Base-by-base conservation (phyloP, 2,888 invertebrate species). In the Biston stratarius region DNA sequence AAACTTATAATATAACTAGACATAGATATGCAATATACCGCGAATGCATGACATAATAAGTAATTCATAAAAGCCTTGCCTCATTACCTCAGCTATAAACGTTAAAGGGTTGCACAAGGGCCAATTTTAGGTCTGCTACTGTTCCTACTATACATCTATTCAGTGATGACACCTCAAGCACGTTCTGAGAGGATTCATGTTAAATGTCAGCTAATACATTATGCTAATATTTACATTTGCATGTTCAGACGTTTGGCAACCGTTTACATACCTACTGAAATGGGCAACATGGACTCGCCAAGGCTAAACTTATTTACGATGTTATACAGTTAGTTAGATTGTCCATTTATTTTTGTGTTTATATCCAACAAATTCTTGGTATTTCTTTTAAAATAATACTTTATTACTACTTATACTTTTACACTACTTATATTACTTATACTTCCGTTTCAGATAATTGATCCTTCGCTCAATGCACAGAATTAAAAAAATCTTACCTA, bases 151-250 rank as follows among this genome's bases (percentile, higher is more conserved):
- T 52, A 59, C 52, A 38, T n/a, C 15, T 57, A 57, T 60, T 60
- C 52, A 36, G 40, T 57, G 34, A 63, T 57, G 58, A 51, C 52
- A 64, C 38, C 40, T 67, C 6, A 42, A 59, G 48, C 48, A 48
- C 52, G 8, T 34, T 40, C 64, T 38, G 36, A 47, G 51, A 36
- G 6, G 47, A 51, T 24, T n/a, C 55, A 57, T 49, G 67, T 44
- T 69, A 67, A 71, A 67, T 71, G 71, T 69, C 71, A 71, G 49
- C 57, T 60, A 67, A 67, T 67, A 61, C 33, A 51, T 42, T 53
- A 70, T 72, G 72, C 67, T 48, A 69, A 72, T 72, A 61, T 24
- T 42, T 34, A 15, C 51, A 57, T 65, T 66, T 40, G 57, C 62
- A 69, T 69, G 62, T 42, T 11, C 57, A 40, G 36, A 44, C 36